Conservation (phyloP, 64 coral and sea anemone genomes). For the Pocillopora damicornis region DNA sequence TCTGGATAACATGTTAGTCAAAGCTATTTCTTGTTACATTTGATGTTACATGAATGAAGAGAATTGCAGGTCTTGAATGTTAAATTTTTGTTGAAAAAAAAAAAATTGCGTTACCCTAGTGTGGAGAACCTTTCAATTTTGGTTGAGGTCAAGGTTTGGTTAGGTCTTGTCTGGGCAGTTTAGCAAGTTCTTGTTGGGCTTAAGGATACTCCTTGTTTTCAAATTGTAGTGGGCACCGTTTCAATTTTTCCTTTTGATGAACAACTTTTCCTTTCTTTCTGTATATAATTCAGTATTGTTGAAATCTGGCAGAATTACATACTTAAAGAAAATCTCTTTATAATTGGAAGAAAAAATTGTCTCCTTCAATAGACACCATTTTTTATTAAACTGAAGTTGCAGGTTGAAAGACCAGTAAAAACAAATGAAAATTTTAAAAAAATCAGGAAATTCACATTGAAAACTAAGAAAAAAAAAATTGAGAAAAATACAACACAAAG, state of each 20-base stretch:
- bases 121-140: neutral
- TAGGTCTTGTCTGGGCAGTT: no score
- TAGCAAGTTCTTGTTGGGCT: no score
- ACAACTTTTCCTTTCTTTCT: neutral
- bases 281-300: neutral
- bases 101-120: neutral
- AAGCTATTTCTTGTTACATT: neutral
- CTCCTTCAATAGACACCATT: neutral
- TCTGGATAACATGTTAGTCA: no score
- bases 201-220: no score
- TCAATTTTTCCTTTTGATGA: neutral
- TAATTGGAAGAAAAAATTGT: slow-evolving; percentile 5
- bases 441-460: neutral
- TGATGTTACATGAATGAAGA: neutral
- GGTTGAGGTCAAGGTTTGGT: no score
- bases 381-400: neutral
- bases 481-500: neutral
- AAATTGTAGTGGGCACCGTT: neutral
- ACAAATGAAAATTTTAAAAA: neutral
- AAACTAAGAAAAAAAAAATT: neutral
- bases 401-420: neutral
- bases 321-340: neutral
- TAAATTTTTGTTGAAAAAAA: slow-evolving; percentile 10
- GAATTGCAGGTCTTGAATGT: neutral
- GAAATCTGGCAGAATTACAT: neutral